Percentiles rank a stretch among this genome's conserved stretches.
These are phyloP conservation scores for Musca vetustissima DNA, from an alignment of 1,140 invertebrate species.

Conservation along the genomic window DNA sequence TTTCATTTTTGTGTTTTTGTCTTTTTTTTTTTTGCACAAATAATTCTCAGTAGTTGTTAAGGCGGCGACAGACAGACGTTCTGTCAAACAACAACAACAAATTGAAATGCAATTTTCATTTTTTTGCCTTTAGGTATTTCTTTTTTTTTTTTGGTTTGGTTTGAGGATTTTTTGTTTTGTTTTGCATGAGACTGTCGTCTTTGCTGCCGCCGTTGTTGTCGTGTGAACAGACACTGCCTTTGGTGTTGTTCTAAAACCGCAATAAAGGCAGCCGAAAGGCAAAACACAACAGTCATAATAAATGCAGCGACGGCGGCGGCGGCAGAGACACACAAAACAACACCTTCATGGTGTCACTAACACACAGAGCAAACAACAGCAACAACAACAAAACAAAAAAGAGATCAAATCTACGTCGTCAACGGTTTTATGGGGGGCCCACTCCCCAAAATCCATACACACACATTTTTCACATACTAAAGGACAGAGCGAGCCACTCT, in stretches of 20 bases:
- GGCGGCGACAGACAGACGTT: not conserved
- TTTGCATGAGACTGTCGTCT: too few relatives aligned
- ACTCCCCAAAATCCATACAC: not conserved
- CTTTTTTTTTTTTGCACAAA: not conserved
- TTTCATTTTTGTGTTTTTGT: too few relatives aligned
- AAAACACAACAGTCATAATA: not conserved
- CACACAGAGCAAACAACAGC: too few relatives aligned
- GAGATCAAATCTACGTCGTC: too few relatives aligned
- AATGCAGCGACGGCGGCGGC: not conserved
- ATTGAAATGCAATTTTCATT: slow-evolving; percentile 8
- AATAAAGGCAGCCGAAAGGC: not conserved
- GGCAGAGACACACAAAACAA: not conserved
- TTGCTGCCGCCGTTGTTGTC: not conserved
- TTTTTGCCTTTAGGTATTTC: too few relatives aligned
- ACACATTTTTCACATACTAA: too few relatives aligned
- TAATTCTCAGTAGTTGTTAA: slow-evolving; percentile 1
- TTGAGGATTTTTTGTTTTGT: too few relatives aligned
- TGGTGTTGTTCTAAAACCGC: not conserved
- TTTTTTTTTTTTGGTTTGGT: too few relatives aligned
- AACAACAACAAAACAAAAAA: too few relatives aligned
- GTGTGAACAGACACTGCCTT: not conserved
- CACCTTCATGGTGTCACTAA: not conserved
- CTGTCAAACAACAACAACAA: slow-evolving; percentile 1
- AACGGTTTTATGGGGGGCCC: not conserved
- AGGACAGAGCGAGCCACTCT: too few relatives aligned